Base-by-base conservation (phyloP, 2,888 invertebrate species). In the Nomada hirtipes region DNA sequence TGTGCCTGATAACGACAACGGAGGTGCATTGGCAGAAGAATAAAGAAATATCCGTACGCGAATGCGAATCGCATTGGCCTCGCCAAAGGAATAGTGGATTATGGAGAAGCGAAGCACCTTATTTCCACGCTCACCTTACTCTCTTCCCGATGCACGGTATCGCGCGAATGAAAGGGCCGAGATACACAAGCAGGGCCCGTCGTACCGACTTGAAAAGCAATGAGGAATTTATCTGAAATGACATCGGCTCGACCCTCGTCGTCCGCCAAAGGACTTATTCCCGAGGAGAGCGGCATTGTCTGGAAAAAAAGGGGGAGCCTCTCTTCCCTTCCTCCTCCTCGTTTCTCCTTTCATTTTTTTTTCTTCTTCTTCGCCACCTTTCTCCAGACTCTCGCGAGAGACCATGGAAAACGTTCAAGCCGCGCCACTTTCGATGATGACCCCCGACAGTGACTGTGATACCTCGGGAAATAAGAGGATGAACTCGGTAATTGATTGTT, bases 161-260 rank as follows among this genome's bases (percentile, higher is more conserved):
- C 78, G 29, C 53, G 2, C 18, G 55, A 29, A 68, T 79, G 85
- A 75, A 83, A 79, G 76, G 77, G 72, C 52, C 57, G 70, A 67
- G 71, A 80, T 60, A 65, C 70, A 50, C 50, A 68, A 57, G 67
- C 44, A 70, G 23, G 74, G 63, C 64, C 57, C 23, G 74, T 57
- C 68, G 74, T 74, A 52, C 82, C 68, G 73, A 75, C 79, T 65
- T 90, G 90, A 91, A 91, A 90, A 85, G 78, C 82, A 83, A 88
- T 79, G 89, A 85, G 84, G 76, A 91, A 92, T 91, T 93, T 93
- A 93, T 93, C 93, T 93, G 86, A 93, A 93, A 93, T 93, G 92
- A 93, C 92, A 93, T 93, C 93, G 91, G 89, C 83, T 85, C 85
- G 89, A 83, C 88, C 89, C 86, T 87, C 82, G 84, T 85, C 82